Evolutionary conservation across 1,140 invertebrate genomes (phyloP).

Genomic region (Lysiphlebus fabarum): DNA sequence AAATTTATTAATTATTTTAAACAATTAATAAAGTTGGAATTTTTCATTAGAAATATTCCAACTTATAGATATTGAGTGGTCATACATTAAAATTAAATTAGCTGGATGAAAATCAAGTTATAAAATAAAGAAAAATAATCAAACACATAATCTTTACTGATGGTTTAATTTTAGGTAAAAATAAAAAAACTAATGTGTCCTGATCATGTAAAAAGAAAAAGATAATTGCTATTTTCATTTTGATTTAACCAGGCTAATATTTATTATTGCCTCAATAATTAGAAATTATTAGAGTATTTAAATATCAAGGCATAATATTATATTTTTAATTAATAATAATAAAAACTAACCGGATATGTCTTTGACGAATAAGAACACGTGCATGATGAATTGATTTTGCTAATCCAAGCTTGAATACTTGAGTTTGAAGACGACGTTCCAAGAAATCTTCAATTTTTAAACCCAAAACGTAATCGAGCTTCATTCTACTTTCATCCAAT

Average conservation of each 20-base stretch:
- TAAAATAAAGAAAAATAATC: no score
- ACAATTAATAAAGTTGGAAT: no score
- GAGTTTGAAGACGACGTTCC: conserved; percentile 97
- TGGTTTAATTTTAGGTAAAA: no score
- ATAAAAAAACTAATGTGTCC: conserved; percentile 30
- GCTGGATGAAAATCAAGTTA: no score
- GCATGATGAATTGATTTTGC: conserved; percentile 99
- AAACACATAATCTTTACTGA: no score
- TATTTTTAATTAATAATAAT: conserved; percentile 13
- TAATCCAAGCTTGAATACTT: conserved; percentile 98
- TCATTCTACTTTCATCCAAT: conserved; percentile 95
- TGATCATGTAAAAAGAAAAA: conserved; percentile 44
- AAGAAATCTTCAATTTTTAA: conserved; percentile 99
- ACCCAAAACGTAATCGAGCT: conserved; percentile 99
- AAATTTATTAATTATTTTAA: not conserved
- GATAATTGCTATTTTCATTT: conserved; percentile 33
- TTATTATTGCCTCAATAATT: conserved; percentile 56
- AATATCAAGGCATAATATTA: conserved; percentile 47
- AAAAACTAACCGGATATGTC: conserved; percentile 92
- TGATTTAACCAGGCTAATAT: conserved; percentile 47
- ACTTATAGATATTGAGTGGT: no score
- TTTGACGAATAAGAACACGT: conserved; percentile 95
- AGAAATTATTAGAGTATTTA: conserved; percentile 52
- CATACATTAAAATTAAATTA: no score
- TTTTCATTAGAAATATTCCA: no score